Conservation (phyloP, 2,113 vertebrate genomes). For the Anguilla japonica region DNA sequence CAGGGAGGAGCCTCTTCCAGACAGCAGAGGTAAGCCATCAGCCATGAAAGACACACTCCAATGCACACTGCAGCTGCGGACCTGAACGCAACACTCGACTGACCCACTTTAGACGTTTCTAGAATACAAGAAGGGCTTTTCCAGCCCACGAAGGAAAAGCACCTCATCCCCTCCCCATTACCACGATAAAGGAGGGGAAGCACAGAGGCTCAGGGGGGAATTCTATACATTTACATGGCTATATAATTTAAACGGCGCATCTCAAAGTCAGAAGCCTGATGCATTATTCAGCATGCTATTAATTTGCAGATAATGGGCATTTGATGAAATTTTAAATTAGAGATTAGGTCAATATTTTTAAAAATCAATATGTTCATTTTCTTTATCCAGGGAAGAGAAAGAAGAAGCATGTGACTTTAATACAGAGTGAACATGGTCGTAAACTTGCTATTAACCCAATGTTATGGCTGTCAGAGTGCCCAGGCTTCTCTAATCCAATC, state of each 20-base stretch:
- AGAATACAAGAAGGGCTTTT: conserved; percentile 48
- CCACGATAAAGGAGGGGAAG: conserved; percentile 6
- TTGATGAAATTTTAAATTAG: conserved; percentile 2
- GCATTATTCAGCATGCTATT: background rate
- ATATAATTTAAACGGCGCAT: background rate
- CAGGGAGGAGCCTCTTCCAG: background rate
- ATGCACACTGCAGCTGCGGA: conserved; percentile 46
- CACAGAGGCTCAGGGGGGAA: background rate
- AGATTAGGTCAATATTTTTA: background rate
- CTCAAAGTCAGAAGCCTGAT: background rate
- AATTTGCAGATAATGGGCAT: conserved; percentile 5
- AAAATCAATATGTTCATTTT: background rate
- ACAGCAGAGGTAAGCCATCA: conserved; percentile 30
- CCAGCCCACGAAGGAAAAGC: conserved; percentile 35
- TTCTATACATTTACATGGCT: background rate
- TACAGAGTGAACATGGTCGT: background rate
- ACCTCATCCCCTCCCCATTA: background rate
- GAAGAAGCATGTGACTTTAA: conserved; percentile 4
- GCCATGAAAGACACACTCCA: conserved; percentile 32
- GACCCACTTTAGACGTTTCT: conserved; percentile 49
- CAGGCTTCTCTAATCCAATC: background rate
- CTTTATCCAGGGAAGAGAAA: background rate
- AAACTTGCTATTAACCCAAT: background rate
- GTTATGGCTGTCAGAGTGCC: background rate
- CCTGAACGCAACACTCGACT: conserved; percentile 42